Evolutionary conservation across 2,113 vertebrate genomes (phyloP), one percentile per base, ranked within the genome.

Genomic region (Bambusicola thoracicus): DNA sequence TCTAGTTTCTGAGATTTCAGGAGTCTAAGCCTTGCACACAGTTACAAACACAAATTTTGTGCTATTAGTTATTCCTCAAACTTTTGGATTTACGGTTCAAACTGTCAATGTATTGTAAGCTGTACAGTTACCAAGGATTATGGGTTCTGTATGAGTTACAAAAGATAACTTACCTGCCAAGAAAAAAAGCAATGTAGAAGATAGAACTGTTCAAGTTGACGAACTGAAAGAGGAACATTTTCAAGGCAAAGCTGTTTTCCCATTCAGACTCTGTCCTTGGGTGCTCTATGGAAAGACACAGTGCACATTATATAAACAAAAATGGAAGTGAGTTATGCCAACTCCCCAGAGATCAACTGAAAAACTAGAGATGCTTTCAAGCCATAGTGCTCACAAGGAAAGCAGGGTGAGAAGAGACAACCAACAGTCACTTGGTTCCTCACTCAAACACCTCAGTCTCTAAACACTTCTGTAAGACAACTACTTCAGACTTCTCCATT

Each of bases 181-280:
- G 98, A 90, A 99, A 99, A 97, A 99, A 99, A 56, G 99, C 99
- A 2, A 99, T 99, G 94, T 99, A 99, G 97, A 99, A 99, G 38
- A 99, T 99, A 48, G 99, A 99, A 90, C 99, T 99, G 97, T 99
- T 99, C 95, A 99, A 97, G 86, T 99, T 99, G 77, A 99, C 99
- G 96, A 99, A 99, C 96, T 99, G 99, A 97, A 99, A 99, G 70
- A 99, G 98, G 84, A 99, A 99, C 99, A 99, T 99, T 97, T 99
- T 99, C 95, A 99, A 97, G 86, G 99, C 98, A 97, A 99, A 99
- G 96, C 99, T 99, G 96, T 99, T 99, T 97, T 99, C 99, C 99
- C 99, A 99, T 61, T 99, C 99, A 3, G 99, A 99, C 87, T 99
- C 99, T 3, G 99, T 99, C 92, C 99, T 98, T 62, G 99, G 99